Percentiles rank a stretch among this genome's conserved stretches.
These are phyloP conservation scores for Syncerus caffer DNA, from an alignment of 2,797 vertebrate species.

Conservation along the genomic window DNA sequence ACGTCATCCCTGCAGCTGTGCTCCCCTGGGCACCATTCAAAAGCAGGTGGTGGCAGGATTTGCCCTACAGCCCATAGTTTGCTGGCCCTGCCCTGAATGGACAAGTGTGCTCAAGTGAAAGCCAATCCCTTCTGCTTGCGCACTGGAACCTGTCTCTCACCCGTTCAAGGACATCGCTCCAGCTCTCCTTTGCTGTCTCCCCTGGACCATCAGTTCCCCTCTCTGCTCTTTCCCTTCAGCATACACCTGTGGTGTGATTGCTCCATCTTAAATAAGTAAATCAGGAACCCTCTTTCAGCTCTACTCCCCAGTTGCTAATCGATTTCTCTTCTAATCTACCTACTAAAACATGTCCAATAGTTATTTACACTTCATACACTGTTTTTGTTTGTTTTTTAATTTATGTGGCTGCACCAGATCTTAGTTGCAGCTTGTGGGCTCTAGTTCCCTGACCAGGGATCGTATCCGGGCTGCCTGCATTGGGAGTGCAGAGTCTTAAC, in stretches of 20 bases:
- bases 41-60: not conserved
- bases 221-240: not conserved
- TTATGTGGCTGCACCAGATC: not conserved
- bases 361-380: not conserved
- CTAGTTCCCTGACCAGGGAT: not conserved
- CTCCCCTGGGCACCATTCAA: not conserved
- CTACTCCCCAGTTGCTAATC: not conserved
- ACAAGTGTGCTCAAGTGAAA: not conserved
- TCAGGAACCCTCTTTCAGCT: not conserved
- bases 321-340: not conserved
- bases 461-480: rapidly evolving
- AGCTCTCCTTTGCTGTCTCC: not conserved
- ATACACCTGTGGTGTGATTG: not conserved
- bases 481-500: not conserved
- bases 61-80: not conserved
- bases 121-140: not conserved
- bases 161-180: not conserved
- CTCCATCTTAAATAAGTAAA: not conserved
- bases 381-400: not conserved
- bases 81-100: not conserved
- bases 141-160: not conserved
- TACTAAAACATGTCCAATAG: not conserved
- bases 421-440: not conserved
- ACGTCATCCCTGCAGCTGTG: not conserved
- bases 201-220: not conserved